Percentiles rank a stretch among this genome's conserved stretches.
Conservation (phyloP, 2,888 invertebrate genomes). For the Eucera pruinosa region DNA sequence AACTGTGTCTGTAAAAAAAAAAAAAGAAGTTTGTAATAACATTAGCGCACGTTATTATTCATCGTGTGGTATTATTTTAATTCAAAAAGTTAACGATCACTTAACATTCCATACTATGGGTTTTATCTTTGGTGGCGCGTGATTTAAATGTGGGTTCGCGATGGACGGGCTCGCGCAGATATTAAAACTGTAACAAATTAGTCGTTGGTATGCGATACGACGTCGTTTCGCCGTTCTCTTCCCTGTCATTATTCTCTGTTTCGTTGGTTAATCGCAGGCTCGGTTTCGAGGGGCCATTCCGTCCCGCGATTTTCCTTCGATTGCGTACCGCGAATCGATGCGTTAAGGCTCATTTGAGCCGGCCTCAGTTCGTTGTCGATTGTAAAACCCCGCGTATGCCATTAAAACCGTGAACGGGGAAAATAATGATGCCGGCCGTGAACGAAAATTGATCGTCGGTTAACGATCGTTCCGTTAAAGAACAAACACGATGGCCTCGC, state of each 20-base stretch:
- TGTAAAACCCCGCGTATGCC: conserved; percentile 12
- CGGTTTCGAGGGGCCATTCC: conserved; percentile 41
- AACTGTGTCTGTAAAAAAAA: too few relatives aligned
- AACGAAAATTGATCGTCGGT: conserved; percentile 26
- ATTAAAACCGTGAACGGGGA: conserved; percentile 17
- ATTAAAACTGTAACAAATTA: conserved; percentile 66
- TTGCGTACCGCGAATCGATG: conserved; percentile 29
- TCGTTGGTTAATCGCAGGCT: conserved; percentile 56
- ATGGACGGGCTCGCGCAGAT: conserved; percentile 43
- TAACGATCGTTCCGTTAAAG: conserved; percentile 20
- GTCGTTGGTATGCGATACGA: conserved; percentile 55
- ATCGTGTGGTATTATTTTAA: background rate
- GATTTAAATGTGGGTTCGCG: conserved; percentile 49
- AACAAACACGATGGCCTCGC: conserved; percentile 10
- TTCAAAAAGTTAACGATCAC: conserved; percentile 14
- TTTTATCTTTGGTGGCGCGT: conserved; percentile 18
- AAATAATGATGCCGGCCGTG: conserved; percentile 20
- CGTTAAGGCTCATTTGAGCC: conserved; percentile 18
- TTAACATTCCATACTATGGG: conserved; percentile 22
- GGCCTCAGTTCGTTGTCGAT: conserved; percentile 3
- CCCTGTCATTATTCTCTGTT: conserved; percentile 58
- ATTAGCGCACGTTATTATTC: too few relatives aligned
- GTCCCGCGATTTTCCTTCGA: conserved; percentile 29
- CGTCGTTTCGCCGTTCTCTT: conserved; percentile 46
- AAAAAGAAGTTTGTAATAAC: too few relatives aligned